Evolutionary conservation across 2,113 vertebrate species (phyloP).

Genomic region (Heterocephalus glaber): DNA sequence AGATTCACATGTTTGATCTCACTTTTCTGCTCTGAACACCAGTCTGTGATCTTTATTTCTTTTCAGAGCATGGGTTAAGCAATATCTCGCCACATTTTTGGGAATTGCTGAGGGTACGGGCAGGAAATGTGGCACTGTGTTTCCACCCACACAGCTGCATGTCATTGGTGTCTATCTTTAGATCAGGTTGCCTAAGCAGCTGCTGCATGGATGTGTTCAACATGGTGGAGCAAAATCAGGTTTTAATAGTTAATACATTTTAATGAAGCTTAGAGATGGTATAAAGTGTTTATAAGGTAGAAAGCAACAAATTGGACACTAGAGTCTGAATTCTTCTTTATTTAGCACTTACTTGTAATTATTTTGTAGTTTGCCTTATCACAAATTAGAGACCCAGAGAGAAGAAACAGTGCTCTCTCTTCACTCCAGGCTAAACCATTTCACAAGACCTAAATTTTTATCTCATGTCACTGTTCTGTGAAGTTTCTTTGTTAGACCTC

Average conservation of each 20-base stretch:
- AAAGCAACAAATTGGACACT: neutral
- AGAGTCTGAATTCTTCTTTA: neutral
- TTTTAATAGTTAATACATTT: neutral
- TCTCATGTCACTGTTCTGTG: neutral
- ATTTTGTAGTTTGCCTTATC: neutral
- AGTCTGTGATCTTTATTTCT: slow-evolving; percentile 22
- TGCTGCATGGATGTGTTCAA: neutral
- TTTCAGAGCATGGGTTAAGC: neutral
- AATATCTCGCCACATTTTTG: neutral
- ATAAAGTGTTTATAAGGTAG: neutral
- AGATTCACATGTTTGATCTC: neutral
- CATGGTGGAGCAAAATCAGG: neutral
- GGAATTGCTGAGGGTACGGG: neutral
- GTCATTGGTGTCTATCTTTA: slow-evolving; percentile 32
- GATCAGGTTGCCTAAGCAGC: neutral
- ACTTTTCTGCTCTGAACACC: neutral
- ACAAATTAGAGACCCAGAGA: neutral
- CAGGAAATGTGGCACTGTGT: neutral
- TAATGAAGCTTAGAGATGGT: neutral
- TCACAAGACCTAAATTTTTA: neutral
- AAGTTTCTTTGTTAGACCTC: neutral
- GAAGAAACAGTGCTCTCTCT: neutral
- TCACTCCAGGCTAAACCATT: neutral
- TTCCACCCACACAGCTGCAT: neutral
- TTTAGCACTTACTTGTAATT: neutral